A percentile compares a stretch with the other conserved stretches of the same genome.
Evolutionary conservation across 2,888 invertebrate genomes (phyloP).

Genomic region (Glomeris marginata): DNA sequence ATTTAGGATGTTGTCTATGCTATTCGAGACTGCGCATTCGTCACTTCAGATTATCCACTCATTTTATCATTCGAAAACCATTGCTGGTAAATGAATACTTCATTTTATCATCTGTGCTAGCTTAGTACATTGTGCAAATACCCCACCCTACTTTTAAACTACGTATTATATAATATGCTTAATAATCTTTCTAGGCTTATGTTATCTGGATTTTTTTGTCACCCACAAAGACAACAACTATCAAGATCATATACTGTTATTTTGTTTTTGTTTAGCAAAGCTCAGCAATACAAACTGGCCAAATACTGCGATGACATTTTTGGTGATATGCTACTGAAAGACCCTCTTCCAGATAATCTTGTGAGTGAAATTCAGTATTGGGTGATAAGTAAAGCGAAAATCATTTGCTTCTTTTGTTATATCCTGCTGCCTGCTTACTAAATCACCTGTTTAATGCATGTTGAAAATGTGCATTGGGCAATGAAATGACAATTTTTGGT

Average conservation of each 20-base stretch:
- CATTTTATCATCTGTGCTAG: neutral
- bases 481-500: no score
- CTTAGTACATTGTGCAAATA: constrained; percentile 7
- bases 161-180: no score
- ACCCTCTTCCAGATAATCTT: constrained; percentile 69
- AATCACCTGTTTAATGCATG: neutral
- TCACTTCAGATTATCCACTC: constrained; percentile 92
- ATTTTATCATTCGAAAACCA: constrained; percentile 99
- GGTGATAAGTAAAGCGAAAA: no score
- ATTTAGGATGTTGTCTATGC: constrained; percentile 81
- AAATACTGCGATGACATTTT: constrained; percentile 99
- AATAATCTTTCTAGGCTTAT: neutral
- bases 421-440: neutral
- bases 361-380: constrained; percentile 37
- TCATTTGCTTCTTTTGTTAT: neutral
- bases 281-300: constrained; percentile 94
- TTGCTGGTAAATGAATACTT: constrained; percentile 48
- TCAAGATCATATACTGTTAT: neutral
- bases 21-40: constrained; percentile 93
- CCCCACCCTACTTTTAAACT: no score
- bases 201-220: neutral
- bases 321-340: constrained; percentile 76
- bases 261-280: constrained; percentile 32
- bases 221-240: neutral
- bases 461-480: neutral